Conservation (phyloP, 1,140 invertebrate species). For the Helicoverpa armigera region DNA sequence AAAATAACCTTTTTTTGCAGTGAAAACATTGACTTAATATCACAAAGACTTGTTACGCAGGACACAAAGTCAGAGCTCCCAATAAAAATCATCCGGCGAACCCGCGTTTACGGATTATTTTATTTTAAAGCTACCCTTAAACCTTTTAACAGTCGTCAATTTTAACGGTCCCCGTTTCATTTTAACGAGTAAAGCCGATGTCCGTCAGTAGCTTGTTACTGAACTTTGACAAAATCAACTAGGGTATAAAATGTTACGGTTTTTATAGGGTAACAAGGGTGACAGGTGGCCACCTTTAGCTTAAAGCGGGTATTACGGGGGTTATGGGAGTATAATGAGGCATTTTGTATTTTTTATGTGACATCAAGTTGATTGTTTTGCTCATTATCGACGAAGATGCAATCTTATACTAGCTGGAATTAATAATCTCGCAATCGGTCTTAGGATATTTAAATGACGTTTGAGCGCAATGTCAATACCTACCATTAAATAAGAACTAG, state of each 20-base stretch:
- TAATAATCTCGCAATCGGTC: too few species aligned
- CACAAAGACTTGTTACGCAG: background rate
- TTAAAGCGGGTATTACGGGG: background rate
- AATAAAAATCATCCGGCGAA: conserved; percentile 29
- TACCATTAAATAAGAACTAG: too few species aligned
- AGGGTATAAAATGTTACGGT: conserved; percentile 35
- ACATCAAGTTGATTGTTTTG: background rate
- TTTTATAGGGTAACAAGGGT: conserved; percentile 34
- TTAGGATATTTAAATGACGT: too few species aligned
- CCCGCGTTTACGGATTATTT: conserved; percentile 15
- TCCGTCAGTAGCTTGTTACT: conserved; percentile 44
- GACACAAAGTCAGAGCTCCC: conserved; percentile 7
- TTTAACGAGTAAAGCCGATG: conserved; percentile 42
- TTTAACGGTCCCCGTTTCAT: conserved; percentile 32
- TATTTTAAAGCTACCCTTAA: conserved; percentile 31
- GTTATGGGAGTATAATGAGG: conserved; percentile 4
- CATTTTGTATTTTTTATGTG: background rate
- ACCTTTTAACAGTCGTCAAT: conserved; percentile 47
- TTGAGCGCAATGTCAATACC: too few species aligned
- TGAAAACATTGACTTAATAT: background rate
- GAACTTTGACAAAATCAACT: conserved; percentile 44
- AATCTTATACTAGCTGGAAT: too few species aligned
- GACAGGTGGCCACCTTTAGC: conserved; percentile 12
- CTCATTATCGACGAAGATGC: background rate
- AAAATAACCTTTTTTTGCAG: background rate